Evolutionary conservation across 2,888 invertebrate species (phyloP).

Genomic region (Folsomia candida): DNA sequence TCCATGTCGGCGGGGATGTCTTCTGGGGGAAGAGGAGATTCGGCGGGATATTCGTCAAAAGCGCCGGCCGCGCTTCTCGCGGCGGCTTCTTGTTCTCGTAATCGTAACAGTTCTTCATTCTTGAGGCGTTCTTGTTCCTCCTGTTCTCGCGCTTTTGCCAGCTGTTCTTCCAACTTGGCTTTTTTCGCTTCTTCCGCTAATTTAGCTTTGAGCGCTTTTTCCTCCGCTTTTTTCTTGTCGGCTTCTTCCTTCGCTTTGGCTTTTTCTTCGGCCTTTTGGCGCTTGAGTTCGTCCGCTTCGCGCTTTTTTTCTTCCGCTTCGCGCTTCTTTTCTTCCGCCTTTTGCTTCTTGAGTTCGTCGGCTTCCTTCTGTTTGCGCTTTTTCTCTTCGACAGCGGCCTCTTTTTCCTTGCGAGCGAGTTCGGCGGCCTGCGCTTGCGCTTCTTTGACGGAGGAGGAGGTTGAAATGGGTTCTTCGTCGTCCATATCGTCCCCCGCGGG

Average conservation of each 20-base stretch:
- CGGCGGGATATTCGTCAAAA: not conserved
- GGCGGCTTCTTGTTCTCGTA: constrained; percentile 58
- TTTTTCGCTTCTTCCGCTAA: constrained; percentile 53
- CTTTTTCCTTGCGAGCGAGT: constrained; percentile 14
- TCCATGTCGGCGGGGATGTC: constrained; percentile 16
- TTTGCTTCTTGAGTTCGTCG: constrained; percentile 19
- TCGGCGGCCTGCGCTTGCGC: constrained; percentile 10
- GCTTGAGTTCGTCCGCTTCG: constrained; percentile 54
- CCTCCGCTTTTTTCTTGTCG: constrained; percentile 55
- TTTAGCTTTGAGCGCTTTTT: constrained; percentile 58
- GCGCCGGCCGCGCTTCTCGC: not conserved
- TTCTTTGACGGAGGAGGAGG: constrained; percentile 5
- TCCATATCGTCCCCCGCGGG: not conserved
- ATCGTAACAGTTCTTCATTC: constrained; percentile 49
- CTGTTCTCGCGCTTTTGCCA: constrained; percentile 30
- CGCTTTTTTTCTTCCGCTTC: constrained; percentile 53
- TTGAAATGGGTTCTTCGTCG: constrained; percentile 2
- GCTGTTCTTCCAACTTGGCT: constrained; percentile 38
- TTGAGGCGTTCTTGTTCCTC: constrained; percentile 60
- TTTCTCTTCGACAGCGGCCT: constrained; percentile 25
- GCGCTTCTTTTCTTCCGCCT: constrained; percentile 10
- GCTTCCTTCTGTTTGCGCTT: constrained; percentile 18
- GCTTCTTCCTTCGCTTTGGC: constrained; percentile 54
- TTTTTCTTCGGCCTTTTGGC: constrained; percentile 52
- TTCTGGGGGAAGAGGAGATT: not conserved